Evolutionary conservation across 2,797 vertebrate species (phyloP).

Genomic region (Epinephelus malabaricus): DNA sequence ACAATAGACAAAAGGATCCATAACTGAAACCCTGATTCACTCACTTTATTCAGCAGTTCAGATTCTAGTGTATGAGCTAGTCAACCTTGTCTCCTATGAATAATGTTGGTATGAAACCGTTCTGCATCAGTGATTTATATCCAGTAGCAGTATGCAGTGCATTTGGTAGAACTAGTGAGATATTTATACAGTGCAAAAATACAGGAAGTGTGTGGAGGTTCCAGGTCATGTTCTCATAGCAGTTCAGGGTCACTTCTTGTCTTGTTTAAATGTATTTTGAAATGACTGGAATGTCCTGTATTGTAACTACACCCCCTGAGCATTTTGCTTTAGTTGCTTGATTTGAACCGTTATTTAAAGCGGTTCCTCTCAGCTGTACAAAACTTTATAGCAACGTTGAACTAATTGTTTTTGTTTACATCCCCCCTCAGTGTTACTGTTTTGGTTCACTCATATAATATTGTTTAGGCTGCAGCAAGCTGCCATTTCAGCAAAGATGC

Average conservation of each 20-base stretch:
- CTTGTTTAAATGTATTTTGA: background rate
- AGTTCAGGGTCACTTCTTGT: background rate
- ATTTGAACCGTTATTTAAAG: background rate
- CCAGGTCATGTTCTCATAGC: background rate
- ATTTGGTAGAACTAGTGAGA: background rate
- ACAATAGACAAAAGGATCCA: background rate
- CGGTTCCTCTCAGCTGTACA: background rate
- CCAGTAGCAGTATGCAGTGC: background rate
- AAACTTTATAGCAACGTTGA: background rate
- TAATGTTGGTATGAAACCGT: background rate
- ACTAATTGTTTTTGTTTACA: background rate
- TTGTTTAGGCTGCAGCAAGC: background rate
- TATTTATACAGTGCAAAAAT: background rate
- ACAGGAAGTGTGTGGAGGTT: background rate
- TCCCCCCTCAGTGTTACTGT: no score
- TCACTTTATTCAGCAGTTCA: background rate
- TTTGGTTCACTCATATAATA: background rate
- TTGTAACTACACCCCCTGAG: background rate
- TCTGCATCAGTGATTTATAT: conserved; percentile 13
- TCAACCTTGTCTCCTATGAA: background rate
- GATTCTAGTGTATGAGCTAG: background rate
- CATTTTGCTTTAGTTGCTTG: background rate
- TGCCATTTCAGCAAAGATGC: no score
- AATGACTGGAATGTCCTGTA: background rate
- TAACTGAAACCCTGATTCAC: background rate